A percentile compares a stretch with the other conserved stretches of the same genome.
These are phyloP conservation scores for Apamea monoglypha DNA, from an alignment of 2,888 invertebrate genomes.

Conservation along the genomic window DNA sequence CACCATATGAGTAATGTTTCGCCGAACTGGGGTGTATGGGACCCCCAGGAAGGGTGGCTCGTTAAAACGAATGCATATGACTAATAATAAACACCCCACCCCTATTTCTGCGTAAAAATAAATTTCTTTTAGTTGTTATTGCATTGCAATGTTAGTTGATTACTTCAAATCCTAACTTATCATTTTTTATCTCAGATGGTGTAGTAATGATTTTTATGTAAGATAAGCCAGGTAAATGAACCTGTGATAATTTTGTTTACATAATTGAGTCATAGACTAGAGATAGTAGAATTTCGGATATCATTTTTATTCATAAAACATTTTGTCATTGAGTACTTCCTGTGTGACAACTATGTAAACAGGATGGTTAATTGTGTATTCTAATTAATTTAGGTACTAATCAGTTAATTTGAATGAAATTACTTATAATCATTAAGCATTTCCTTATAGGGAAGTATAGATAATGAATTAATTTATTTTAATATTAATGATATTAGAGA, in stretches of 20 bases:
- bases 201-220: constrained; percentile 32
- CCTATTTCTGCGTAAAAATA: constrained; percentile 51
- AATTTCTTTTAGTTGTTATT: constrained; percentile 20
- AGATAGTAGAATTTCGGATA: constrained; percentile 35
- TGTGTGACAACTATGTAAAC: constrained; percentile 33
- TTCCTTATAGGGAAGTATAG: constrained; percentile 3
- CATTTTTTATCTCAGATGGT: constrained; percentile 47
- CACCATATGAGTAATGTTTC: constrained; percentile 71
- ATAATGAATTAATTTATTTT: constrained; percentile 6
- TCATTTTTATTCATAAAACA: constrained; percentile 37
- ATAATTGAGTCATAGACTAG: constrained; percentile 38
- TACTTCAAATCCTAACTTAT: constrained; percentile 43
- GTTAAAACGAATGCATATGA: constrained; percentile 62
- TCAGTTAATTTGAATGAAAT: constrained; percentile 9
- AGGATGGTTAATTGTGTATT: constrained; percentile 13
- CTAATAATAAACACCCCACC: constrained; percentile 66
- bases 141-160: constrained; percentile 35
- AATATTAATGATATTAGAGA: constrained; percentile 10
- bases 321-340: constrained; percentile 39
- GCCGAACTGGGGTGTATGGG: constrained; percentile 77
- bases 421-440: constrained; percentile 1
- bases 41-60: constrained; percentile 74
- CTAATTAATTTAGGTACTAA: constrained; percentile 21
- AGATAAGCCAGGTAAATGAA: constrained; percentile 53
- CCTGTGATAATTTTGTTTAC: constrained; percentile 40